These are phyloP conservation scores for Sebastes dallii DNA, from an alignment of 2,797 vertebrate genomes.

Conservation along the genomic window DNA sequence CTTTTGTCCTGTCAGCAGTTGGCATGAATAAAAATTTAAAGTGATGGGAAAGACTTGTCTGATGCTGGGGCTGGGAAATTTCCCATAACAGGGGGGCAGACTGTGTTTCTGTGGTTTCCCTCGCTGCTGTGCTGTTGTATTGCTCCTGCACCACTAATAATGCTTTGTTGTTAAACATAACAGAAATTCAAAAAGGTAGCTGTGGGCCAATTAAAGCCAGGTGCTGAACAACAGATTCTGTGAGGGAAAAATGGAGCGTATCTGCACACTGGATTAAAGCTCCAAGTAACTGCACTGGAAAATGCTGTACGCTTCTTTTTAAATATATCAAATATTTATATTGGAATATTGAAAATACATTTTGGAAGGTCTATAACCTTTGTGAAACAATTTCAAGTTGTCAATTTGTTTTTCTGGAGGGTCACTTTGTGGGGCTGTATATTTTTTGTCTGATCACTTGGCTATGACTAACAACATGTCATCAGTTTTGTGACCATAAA, in stretches of 20 bases:
- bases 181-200: not conserved
- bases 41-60: not conserved
- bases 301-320: not conserved
- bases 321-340: not conserved
- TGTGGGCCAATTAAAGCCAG: not conserved
- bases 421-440: not conserved
- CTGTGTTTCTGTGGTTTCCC: constrained; percentile 7
- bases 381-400: not conserved
- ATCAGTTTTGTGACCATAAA: not conserved
- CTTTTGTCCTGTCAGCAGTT: constrained; percentile 16
- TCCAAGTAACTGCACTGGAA: not conserved
- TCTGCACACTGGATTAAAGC: not conserved
- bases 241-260: not conserved
- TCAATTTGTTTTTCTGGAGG: not conserved
- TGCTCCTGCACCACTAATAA: not conserved
- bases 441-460: not conserved
- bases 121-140: not conserved
- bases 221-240: not conserved
- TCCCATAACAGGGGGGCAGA: not conserved
- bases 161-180: not conserved
- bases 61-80: not conserved
- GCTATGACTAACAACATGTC: not conserved
- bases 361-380: not conserved
- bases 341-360: not conserved
- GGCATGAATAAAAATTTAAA: not conserved